A percentile compares a stretch with the other conserved stretches of the same genome.
These are phyloP conservation scores for Bothrops alternatus DNA, from an alignment of 2,797 vertebrate species.

Conservation along the genomic window DNA sequence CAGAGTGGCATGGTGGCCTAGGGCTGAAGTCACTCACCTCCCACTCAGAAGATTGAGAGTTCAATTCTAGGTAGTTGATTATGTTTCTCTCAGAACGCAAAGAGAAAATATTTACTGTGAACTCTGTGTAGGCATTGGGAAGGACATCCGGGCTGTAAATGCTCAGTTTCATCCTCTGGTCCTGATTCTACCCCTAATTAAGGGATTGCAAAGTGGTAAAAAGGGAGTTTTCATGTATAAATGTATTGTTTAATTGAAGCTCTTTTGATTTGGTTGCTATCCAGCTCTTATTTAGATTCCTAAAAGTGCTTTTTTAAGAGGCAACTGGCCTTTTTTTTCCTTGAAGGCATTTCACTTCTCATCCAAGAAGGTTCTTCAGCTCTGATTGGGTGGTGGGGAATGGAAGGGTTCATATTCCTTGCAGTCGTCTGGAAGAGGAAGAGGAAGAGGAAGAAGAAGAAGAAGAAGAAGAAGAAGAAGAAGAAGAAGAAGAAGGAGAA, in stretches of 20 bases:
- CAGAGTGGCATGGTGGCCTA: neutral
- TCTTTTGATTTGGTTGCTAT: neutral
- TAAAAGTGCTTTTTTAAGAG: neutral
- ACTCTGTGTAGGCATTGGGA: neutral
- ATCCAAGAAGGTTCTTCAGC: neutral
- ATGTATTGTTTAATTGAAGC: neutral
- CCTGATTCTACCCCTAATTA: neutral
- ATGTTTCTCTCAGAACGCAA: neutral
- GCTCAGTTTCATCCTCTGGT: neutral
- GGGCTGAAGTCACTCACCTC: neutral
- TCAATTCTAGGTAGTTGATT: no score
- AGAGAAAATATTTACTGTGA: neutral
- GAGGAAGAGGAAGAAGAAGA: no score
- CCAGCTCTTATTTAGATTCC: neutral
- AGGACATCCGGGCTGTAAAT: neutral
- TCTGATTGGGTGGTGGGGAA: neutral
- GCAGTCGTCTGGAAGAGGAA: no score
- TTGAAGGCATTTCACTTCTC: neutral
- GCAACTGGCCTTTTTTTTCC: neutral
- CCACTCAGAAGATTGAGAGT: neutral
- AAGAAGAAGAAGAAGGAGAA: no score
- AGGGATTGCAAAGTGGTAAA: neutral
- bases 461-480: no score
- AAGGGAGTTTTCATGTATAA: neutral
- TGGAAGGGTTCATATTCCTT: neutral